These are phyloP conservation scores for Cranoglanis bouderius DNA, from an alignment of 2,113 vertebrate species.

Conservation along the genomic window DNA sequence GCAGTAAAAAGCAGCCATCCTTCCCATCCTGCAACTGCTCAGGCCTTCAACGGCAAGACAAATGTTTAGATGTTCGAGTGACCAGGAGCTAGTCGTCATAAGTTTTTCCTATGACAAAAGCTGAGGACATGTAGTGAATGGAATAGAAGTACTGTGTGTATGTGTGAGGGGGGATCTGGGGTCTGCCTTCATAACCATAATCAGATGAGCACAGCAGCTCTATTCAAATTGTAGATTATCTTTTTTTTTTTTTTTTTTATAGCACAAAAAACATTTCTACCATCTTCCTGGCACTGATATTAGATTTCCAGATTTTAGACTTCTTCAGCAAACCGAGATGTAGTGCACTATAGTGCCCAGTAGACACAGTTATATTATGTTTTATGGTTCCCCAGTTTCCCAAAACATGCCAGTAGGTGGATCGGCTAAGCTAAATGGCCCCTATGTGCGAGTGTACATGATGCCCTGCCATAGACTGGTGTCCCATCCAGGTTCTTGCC, in stretches of 20 bases:
- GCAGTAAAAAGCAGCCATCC: not conserved
- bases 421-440: not conserved
- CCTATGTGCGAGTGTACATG: not conserved
- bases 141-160: not conserved
- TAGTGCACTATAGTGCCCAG: not conserved
- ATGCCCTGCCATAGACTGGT: not conserved
- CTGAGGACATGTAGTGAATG: not conserved
- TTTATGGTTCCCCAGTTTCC: not conserved
- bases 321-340: not conserved
- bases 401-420: not conserved
- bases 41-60: not conserved
- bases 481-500: not conserved
- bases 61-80: constrained; percentile 16
- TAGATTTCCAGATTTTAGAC: not conserved
- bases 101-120: not conserved
- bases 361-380: not conserved
- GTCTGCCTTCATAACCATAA: not conserved
- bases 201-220: not conserved
- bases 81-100: not conserved
- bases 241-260: no score
- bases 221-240: not conserved
- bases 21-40: not conserved
- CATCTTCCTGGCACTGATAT: not conserved
- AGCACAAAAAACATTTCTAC: not conserved
- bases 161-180: not conserved